phyloP scores from a whole-genome alignment of 2,888 invertebrate species.

The Fragum sueziense region DNA sequence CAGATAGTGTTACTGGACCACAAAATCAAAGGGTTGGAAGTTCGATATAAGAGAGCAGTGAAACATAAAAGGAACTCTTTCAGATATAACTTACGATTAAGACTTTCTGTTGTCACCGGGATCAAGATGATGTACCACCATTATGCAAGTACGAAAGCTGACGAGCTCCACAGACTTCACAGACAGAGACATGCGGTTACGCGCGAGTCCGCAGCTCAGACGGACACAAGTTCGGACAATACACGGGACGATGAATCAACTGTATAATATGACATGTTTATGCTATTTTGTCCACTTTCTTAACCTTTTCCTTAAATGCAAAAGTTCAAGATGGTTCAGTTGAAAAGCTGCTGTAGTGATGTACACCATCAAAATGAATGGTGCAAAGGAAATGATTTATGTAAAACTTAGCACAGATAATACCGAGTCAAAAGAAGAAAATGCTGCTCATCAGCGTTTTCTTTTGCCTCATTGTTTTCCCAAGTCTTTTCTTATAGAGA shows the following conservation, averaged over 20 bases:
- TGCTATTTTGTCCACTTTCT: too few relatives aligned
- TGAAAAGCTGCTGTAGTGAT: too few relatives aligned
- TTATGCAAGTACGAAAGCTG: slow-evolving; percentile 78
- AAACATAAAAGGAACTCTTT: slow-evolving; percentile 78
- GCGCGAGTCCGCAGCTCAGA: slow-evolving; percentile 21
- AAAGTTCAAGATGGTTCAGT: neutral
- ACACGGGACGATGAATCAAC: slow-evolving; percentile 34
- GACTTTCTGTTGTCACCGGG: slow-evolving; percentile 77
- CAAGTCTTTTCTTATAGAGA: too few relatives aligned
- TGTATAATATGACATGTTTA: too few relatives aligned
- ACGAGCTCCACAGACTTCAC: slow-evolving; percentile 73
- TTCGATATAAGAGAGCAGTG: slow-evolving; percentile 77
- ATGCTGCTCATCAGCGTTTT: too few relatives aligned
- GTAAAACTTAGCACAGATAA: too few relatives aligned
- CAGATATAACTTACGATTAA: slow-evolving; percentile 75
- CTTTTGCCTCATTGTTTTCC: neutral
- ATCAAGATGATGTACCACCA: slow-evolving; percentile 81
- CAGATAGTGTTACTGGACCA: slow-evolving; percentile 78
- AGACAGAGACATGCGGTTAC: slow-evolving; percentile 62
- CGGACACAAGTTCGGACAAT: slow-evolving; percentile 54
- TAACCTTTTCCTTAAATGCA: neutral
- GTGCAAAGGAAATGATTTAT: too few relatives aligned
- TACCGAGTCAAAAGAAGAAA: too few relatives aligned
- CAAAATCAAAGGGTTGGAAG: slow-evolving; percentile 77
- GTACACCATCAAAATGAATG: too few relatives aligned